Conservation (phyloP, 1,140 invertebrate species). For the Camponotus floridanus region DNA sequence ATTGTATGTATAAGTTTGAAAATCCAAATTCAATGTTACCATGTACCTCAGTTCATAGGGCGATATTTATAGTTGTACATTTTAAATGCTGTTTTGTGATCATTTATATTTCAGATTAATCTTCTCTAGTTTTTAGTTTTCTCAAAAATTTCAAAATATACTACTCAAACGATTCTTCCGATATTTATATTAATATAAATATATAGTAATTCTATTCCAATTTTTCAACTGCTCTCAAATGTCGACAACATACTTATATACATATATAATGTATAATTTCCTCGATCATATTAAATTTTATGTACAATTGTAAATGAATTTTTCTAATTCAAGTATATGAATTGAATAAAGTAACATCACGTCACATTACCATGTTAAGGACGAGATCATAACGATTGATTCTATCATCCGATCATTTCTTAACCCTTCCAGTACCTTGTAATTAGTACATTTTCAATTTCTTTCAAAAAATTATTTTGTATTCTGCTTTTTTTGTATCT, state of each 20-base stretch:
- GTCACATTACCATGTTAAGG: constrained; percentile 15
- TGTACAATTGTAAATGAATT: constrained; percentile 47
- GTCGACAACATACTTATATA: not conserved
- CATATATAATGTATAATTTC: constrained; percentile 9
- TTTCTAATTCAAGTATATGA: constrained; percentile 1
- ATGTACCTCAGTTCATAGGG: constrained; percentile 68
- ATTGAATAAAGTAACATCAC: constrained; percentile 28
- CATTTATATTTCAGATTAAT: constrained; percentile 17
- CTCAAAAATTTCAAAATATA: not conserved
- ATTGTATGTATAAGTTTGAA: constrained; percentile 31
- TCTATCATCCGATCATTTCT: not conserved
- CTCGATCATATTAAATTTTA: constrained; percentile 15
- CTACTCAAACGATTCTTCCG: not conserved
- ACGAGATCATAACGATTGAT: constrained; percentile 3
- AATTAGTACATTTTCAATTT: constrained; percentile 12
- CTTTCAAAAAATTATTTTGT: not conserved
- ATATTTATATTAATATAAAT: not conserved
- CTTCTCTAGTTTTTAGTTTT: constrained; percentile 6
- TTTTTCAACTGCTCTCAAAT: constrained; percentile 8
- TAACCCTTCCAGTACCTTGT: constrained; percentile 40
- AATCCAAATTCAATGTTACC: constrained; percentile 62
- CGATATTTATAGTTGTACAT: constrained; percentile 63
- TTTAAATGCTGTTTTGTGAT: constrained; percentile 23
- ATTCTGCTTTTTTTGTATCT: not conserved
- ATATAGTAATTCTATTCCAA: not conserved